A percentile compares a stretch with the other conserved stretches of the same genome.
These are phyloP conservation scores for Pluvianellus socialis DNA, from an alignment of 2,113 vertebrate genomes.

Conservation along the genomic window DNA sequence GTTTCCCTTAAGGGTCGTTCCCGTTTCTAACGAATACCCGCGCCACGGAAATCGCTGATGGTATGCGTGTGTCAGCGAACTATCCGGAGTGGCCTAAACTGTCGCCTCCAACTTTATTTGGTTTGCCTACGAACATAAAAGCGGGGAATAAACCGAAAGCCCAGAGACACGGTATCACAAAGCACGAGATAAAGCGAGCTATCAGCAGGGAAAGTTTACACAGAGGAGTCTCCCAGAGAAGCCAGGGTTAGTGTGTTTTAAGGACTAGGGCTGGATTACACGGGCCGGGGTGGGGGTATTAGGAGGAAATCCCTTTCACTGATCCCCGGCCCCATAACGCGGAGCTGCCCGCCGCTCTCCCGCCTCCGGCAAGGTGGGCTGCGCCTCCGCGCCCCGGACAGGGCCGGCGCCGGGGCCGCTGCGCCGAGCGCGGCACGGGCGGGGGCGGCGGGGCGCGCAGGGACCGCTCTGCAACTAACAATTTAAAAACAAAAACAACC, in stretches of 20 bases:
- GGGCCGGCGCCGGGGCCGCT: neutral
- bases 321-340: neutral
- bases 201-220: constrained; percentile 43
- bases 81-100: neutral
- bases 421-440: neutral
- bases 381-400: neutral
- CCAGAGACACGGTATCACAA: neutral
- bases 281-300: neutral
- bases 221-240: neutral
- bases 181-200: neutral
- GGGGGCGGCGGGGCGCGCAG: neutral
- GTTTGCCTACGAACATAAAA: neutral
- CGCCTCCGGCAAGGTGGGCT: neutral
- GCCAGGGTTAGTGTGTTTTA: neutral
- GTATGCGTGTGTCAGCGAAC: neutral
- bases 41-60: neutral
- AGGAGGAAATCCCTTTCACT: constrained; percentile 40
- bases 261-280: constrained; percentile 35
- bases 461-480: neutral
- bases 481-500: neutral
- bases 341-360: neutral
- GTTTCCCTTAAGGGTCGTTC: neutral
- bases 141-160: neutral
- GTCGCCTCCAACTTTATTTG: neutral
- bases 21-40: neutral